Evolutionary conservation across 2,113 vertebrate species (phyloP).

Genomic region (Polypterus bichir): DNA sequence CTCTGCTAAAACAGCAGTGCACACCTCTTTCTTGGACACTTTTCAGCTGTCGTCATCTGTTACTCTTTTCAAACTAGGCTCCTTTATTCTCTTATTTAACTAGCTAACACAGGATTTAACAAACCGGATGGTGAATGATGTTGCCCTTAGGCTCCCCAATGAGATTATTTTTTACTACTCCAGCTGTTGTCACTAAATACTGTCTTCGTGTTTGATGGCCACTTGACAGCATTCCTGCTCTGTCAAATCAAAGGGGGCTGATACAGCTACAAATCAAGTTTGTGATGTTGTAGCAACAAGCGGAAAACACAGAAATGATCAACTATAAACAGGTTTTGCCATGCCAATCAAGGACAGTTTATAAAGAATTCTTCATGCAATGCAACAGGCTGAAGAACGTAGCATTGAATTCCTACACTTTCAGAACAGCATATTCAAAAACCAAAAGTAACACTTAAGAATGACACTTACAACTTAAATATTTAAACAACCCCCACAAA

Average conservation of each 20-base stretch:
- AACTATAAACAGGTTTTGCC: constrained; percentile 28
- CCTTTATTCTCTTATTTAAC: constrained; percentile 13
- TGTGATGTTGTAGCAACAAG: constrained; percentile 34
- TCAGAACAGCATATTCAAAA: too few relatives aligned
- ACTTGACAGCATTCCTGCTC: constrained; percentile 42
- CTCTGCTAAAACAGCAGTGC: background rate
- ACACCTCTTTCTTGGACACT: constrained; percentile 10
- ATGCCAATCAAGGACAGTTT: constrained; percentile 20
- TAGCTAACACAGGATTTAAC: constrained; percentile 18
- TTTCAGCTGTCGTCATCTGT: constrained; percentile 32
- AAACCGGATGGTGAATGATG: constrained; percentile 39
- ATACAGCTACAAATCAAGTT: constrained; percentile 44
- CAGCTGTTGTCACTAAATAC: constrained; percentile 41
- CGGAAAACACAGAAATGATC: constrained; percentile 29
- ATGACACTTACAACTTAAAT: too few relatives aligned
- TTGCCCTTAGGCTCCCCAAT: constrained; percentile 28
- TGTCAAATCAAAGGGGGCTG: constrained; percentile 35
- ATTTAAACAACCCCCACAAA: too few relatives aligned
- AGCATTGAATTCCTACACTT: too few relatives aligned
- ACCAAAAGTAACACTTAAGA: too few relatives aligned
- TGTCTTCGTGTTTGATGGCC: constrained; percentile 37
- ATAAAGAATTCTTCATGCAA: constrained; percentile 12
- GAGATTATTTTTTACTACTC: constrained; percentile 32
- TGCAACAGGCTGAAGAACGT: too few relatives aligned
- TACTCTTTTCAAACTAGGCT: constrained; percentile 14